Evolutionary conservation across 2,888 invertebrate species (phyloP), one percentile per base, ranked within the genome.

Genomic region (Archips crataeganus): DNA sequence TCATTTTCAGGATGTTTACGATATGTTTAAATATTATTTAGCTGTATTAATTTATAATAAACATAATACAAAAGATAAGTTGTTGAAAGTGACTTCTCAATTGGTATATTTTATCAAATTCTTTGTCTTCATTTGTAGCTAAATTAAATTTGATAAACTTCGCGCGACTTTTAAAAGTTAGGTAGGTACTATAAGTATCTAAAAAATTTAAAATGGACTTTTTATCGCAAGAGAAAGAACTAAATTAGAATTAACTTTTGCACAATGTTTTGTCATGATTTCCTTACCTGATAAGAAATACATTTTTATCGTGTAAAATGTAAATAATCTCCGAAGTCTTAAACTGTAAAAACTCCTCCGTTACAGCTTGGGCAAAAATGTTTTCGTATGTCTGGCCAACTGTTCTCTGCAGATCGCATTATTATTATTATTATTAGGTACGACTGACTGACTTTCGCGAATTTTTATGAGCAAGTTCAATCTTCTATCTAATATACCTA

Each of bases 1-100:
- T 90, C 85, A 87, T 90, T 87, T 81, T 79, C 80, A 76, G 73
- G 70, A 76, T 54, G 66, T 76, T 74, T 59, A 74, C 73, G 59
- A 61, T 13, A 65, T 36, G 47, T 66, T 71, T 49, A 39, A 74
- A 60, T 36, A 51, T 62, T 71, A 70, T 66, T 71, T 42, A 23
- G 23, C 15, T 2, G 3, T 15, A 10, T 15, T 42, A n/a, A 42
- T 42, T 39, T 8, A 13, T 2, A 45, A 54, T 34, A 11, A 54
- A 2, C 15, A 39, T 11, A 6, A 47, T 45, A 49, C 39, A 13
- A 65, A 66, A 73, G 39, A 9, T 63, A 47, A 70, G 65, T 45
- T 65, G 11, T 49, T 36, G 45, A 51, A 60, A 47, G n/a, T 36
- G 10, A 49, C 49, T 65, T 32, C 42, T 32, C 23, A 36, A 65